Evolutionary conservation across 1,140 invertebrate genomes (phyloP), one percentile per base, ranked within the genome.

Genomic region (Drosophila watanabei): DNA sequence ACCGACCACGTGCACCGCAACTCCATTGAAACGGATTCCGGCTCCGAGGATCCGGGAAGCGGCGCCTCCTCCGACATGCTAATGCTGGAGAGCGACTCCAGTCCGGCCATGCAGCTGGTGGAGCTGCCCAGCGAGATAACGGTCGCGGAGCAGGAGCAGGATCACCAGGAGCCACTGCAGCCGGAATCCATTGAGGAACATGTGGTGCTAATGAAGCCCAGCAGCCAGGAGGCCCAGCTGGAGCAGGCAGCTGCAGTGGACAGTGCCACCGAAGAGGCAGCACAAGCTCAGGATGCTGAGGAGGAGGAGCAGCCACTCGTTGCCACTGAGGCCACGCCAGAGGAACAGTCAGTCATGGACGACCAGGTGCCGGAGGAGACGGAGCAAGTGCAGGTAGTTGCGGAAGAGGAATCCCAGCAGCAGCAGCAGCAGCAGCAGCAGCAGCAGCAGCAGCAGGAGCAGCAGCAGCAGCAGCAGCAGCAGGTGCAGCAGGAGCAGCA

Each of bases 31-130:
- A n/a, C 49, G 13, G 62, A 76, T 2, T 18, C 66, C 14, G 77
- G 85, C 1, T 10, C 72, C 3, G 68, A 64, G 18, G 54, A 77
- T 2, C 48, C 68, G 30, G 62, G n/a, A n/a, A n/a, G 51, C 9
- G 71, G 64, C 39, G 51, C 46, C 11, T 18, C 59, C 16, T 64
- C 73, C 9, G 91, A 92, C 58, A 92, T 92, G 91, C 62, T 92
- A 16, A 92, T 92, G 91, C 65, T 92, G 56, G 91, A 92, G 65
- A 91, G 81, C 30, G 85, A 92, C 45, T 84, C 92, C 62, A 73
- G 82, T 33, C 82, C 91, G 0, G 80, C 72, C 4, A 54, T 92
- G 61, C 90, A 92, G 43, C 57, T 92, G 20, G 73, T 92, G 11
- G 85, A 90, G 57, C 46, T 92, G 54, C 90, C 90, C 51, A 82